Percentiles rank a stretch among this genome's conserved stretches.
Conservation (phyloP, 2,888 invertebrate genomes). For the Pristionchus japonicus region DNA sequence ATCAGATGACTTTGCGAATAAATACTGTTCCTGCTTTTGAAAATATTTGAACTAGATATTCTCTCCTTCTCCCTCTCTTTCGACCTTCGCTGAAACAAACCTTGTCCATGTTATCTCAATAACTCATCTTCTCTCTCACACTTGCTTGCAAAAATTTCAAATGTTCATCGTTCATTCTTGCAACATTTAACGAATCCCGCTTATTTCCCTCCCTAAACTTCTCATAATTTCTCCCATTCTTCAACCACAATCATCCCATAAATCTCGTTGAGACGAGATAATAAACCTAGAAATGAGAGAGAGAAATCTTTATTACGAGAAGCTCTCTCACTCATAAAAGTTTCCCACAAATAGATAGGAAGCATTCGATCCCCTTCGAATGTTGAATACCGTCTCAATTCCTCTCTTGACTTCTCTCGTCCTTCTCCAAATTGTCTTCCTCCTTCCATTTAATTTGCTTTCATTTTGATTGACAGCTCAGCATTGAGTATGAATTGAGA, state of each 20-base stretch:
- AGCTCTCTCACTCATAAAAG: neutral
- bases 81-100: neutral
- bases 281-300: slow-evolving; percentile 26
- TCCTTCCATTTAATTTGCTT: slow-evolving; percentile 35
- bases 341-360: neutral
- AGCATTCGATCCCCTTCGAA: neutral
- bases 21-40: slow-evolving; percentile 8
- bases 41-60: neutral
- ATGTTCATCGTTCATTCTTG: neutral
- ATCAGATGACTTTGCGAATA: neutral
- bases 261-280: neutral
- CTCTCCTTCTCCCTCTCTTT: neutral
- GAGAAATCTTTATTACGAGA: slow-evolving; percentile 12
- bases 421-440: slow-evolving; percentile 34
- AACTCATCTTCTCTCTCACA: neutral
- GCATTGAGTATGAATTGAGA: slow-evolving; percentile 46
- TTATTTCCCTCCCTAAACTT: neutral
- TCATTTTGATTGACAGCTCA: slow-evolving; percentile 35
- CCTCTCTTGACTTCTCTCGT: neutral
- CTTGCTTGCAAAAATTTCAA: neutral
- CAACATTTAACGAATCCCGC: neutral
- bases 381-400: neutral
- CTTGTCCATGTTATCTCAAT: neutral
- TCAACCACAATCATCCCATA: neutral
- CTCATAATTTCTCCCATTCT: neutral